Base-by-base conservation (phyloP, 2,113 vertebrate species). In the Bucco capensis region DNA sequence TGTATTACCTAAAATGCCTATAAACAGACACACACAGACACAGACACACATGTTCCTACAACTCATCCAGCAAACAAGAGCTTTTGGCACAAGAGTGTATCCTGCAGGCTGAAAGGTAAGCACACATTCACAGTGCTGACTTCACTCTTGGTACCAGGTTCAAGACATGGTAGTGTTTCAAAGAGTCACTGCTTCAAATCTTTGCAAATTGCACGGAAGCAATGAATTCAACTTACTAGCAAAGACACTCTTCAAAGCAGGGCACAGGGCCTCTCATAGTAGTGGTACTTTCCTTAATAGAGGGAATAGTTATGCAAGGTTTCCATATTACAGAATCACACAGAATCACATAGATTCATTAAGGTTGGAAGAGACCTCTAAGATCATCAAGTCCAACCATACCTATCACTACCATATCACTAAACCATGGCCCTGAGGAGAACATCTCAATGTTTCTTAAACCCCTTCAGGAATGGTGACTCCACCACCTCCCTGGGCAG, bases 61-160 rank as follows among this genome's bases (percentile, higher is more conserved):
- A 25, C 3, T 19, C 35, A n/a, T 15, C 16, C 4, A 6, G 60
- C 5, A 56, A 73, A 44, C 19, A 42, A 16, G 11, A 33, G 42
- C 19, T 35, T 44, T 74, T 0, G 4, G 54, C 54, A 51, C 31
- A 33, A 12, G 13, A 30, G 6, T 2, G 4, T 22, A 66, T 33
- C 28, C 58, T 19, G 38, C 27, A 14, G 4, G 40, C 31, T 35
- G 22, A 47, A 54, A 77, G 72, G 13, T 14, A 37, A 38, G 8
- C 0, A 0, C 17, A 13, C 16, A 19, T 23, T 49, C 65, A 44
- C 53, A 31, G 35, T 5, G 12, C 12, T 1, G 2, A 22, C 35
- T 66, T 30, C 47, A 22, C 33, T 21, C 47, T 12, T 30, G 35
- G 19, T 37, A 58, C 19, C 16, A 17, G 22, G 17, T 13, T 50